Evolutionary conservation across 2,113 vertebrate genomes (phyloP), one percentile per base, ranked within the genome.

Genomic region (Zonotrichia leucophrys): DNA sequence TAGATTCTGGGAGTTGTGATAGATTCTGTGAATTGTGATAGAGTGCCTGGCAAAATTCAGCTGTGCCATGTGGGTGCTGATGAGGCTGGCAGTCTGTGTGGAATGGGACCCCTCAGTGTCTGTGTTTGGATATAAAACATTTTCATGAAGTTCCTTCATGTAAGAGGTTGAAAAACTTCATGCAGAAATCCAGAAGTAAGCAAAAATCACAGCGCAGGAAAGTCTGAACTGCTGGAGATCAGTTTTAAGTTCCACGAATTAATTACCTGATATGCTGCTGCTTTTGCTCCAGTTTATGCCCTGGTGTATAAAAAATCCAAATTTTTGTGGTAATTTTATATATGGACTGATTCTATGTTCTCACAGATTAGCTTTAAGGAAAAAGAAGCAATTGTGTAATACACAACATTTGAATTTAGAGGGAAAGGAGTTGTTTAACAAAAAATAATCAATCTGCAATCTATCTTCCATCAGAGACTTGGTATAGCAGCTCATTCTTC

Each of bases 51-150:
- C 47, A 81, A 31, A 70, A 44, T 35, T 42, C 73, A 56, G 31
- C 83, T 41, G 0, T 55, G 62, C 31, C 35, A 0, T 0, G 2
- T 27, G 52, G 52, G 35, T 88, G 46, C 64, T 63, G 76, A 74
- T 83, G 22, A 55, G 78, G 35, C 47, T 63, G 70, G 41, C 5
- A 37, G 28, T 10, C 10, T 0, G 0, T 6, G 55, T 15, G 63
- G 33, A 42, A 5, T 44, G 49, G 31, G 55, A n/a, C 7, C 46
- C 33, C 56, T 41, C 49, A 14, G 22, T 11, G 7, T 15, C 52
- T 35, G n/a, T 24, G 10, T 28, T 79, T 62, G 60, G 49, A 15
- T 79, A 21, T 5, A 3, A 0, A 35, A 44, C 1, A 11, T 15
- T 70, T 91, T 39, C n/a, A 37, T 15, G 10, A 7, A 41, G 15